phyloP scores from a whole-genome alignment of 1,140 invertebrate genomes.

The Lamellibrachia luymesi region DNA sequence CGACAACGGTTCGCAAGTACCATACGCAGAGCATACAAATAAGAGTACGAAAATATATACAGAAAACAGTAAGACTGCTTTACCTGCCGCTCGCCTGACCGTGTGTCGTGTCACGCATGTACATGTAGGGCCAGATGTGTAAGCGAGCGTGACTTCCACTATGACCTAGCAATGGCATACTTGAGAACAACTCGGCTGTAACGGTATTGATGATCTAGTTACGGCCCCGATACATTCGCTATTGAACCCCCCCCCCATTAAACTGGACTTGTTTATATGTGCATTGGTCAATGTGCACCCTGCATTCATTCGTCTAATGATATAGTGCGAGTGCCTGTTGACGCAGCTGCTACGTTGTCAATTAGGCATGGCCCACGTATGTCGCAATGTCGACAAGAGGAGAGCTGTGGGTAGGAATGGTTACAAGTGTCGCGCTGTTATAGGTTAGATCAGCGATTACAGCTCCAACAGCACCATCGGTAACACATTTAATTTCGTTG shows the following conservation, averaged over 20 bases:
- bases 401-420: background rate
- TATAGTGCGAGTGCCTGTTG: background rate
- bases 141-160: background rate
- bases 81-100: background rate
- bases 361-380: background rate
- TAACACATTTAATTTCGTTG: background rate
- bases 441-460: background rate
- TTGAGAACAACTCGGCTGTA: background rate
- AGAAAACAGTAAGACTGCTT: background rate
- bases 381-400: background rate
- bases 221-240: background rate
- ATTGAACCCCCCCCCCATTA: background rate
- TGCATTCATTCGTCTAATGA: background rate
- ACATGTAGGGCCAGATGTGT: background rate
- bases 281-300: background rate
- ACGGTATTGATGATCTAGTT: background rate
- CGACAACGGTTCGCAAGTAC: background rate
- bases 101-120: background rate
- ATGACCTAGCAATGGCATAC: background rate
- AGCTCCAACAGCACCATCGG: background rate
- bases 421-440: background rate
- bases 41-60: background rate
- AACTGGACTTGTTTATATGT: background rate
- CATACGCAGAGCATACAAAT: background rate
- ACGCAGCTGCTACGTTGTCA: background rate